Base-by-base conservation (phyloP, 1,140 invertebrate species). In the Linepithema humile region DNA sequence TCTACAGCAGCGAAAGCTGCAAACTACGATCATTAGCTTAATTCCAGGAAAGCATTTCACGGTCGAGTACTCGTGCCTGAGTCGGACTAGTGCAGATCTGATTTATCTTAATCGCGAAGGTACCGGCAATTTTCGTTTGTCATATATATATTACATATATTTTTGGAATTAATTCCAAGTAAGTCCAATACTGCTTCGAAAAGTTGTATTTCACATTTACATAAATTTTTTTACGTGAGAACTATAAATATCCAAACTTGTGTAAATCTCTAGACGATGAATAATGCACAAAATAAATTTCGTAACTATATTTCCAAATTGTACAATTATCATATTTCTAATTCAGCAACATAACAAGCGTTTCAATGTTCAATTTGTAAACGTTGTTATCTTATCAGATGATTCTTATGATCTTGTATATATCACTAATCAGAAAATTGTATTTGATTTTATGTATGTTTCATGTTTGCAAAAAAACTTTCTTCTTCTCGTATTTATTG, bases 361-460 rank as follows among this genome's bases (percentile, higher is more conserved):
- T n/a, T 20, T 15, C 20, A 23, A 6, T n/a, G 43, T 69, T 45
- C 17, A 70, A 29, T 80, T 80, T 80, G 29, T 32, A 69, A 35
- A 43, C 20, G 29, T 23, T 50, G 55, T 70, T 53, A 78, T 78
- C 62, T 78, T 57, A 70, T 80, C 64, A 6, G n/a, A 38, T 6
- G 17, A 23, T 60, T 75, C 10, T 29, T 55, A 80, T 17, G 9
- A 35, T 26, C 45, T 77, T n/a, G 7, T 12, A 48, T 32, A 6
- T 23, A 53, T 38, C 45, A 4, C 3, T 12, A 40, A 32, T 20
- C 4, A 3, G 9, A n/a, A 40, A 53, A 38, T 4, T 45, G 26
- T 35, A 3, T 17, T n/a, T 43, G 23, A 3, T 2, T 45, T 26
- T 32, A 10, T 0, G n/a, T 17, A n/a, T 45, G 6, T 6, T 43